These are phyloP conservation scores for Bombylius discolor DNA, from an alignment of 2,888 invertebrate species.

Conservation along the genomic window DNA sequence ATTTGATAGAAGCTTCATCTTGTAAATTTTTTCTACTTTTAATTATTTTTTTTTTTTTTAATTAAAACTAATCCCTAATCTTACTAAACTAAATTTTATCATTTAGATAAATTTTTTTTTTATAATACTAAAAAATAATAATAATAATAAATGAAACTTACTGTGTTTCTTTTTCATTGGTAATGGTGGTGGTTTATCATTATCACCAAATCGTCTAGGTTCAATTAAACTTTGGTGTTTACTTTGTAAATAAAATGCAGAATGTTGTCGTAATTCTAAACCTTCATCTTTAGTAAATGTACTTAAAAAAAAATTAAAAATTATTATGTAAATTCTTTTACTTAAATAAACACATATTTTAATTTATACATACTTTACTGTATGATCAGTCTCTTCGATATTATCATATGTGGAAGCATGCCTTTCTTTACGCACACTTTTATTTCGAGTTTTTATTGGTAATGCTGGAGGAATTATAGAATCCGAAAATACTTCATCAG, in stretches of 20 bases:
- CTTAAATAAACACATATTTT: neutral
- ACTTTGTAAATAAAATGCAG: conserved; percentile 30
- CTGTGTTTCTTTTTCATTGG: conserved; percentile 91
- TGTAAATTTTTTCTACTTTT: conserved; percentile 6
- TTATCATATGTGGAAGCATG: conserved; percentile 61
- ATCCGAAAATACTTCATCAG: neutral
- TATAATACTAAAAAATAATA: conserved; percentile 14
- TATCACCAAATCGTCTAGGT: conserved; percentile 26
- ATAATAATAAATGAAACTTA: conserved; percentile 44
- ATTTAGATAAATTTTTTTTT: conserved; percentile 1
- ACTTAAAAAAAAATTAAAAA: neutral
- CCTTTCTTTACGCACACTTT: conserved; percentile 40
- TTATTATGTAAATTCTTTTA: neutral
- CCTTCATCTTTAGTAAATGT: conserved; percentile 8
- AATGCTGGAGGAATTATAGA: conserved; percentile 39
- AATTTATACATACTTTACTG: neutral
- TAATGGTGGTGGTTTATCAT: conserved; percentile 72
- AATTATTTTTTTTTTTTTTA: neutral
- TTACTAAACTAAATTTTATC: neutral
- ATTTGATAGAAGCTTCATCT: conserved; percentile 28
- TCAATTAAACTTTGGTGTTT: conserved; percentile 35
- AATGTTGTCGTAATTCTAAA: conserved; percentile 11
- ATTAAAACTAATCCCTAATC: conserved; percentile 10
- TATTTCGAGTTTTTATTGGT: conserved; percentile 39
- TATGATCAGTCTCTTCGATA: conserved; percentile 43